Base-by-base conservation (phyloP, 2,888 invertebrate species). In the Dicranocentrus wangi region DNA sequence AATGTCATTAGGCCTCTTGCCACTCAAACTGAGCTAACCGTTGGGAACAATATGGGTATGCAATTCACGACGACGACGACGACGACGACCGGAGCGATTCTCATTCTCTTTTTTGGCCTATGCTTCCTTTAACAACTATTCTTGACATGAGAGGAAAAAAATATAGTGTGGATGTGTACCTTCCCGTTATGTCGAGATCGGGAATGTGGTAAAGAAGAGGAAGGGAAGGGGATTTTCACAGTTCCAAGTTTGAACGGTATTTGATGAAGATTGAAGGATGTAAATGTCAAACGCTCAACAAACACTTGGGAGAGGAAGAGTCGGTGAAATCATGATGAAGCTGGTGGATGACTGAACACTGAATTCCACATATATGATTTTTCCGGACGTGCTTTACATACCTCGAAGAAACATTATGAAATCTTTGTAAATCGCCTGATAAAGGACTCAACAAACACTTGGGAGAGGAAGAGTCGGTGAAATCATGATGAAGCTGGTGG, bases 191-290 rank as follows among this genome's bases (percentile, higher is more conserved):
- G 47, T n/a, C 13, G 13, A 47, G 13, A 13, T 39, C 39, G n/a
- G n/a, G n/a, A n/a, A n/a, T 39, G 39, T 39, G 39, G 7, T 39
- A 5, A 13, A 8, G 13, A 39, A 39, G 7, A 13, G 39, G 5
- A 39, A 8, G 7, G 13, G 13, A 39, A 10, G 25, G 25, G 55
- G 15, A 28, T 23, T 63, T 73, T 39, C 39, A 55, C 43, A 10
- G 15, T 39, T 51, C 55, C 73, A 73, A 53, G 60, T 66, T 65
- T 71, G 79, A 79, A 47, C 71, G 71, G 21, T 71, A 79, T 79
- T 79, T 79, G 79, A 79, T 79, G 79, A 71, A 79, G 79, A 79
- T 79, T 71, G 71, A 79, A 71, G 70, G 79, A 71, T 79, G 70
- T 42, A 79, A 79, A 79, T 79, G 79, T 79, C 79, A 79, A 79